A percentile compares a stretch with the other conserved stretches of the same genome.
Conservation (phyloP, 2,113 vertebrate genomes). For the Neodon shergylaensis region DNA sequence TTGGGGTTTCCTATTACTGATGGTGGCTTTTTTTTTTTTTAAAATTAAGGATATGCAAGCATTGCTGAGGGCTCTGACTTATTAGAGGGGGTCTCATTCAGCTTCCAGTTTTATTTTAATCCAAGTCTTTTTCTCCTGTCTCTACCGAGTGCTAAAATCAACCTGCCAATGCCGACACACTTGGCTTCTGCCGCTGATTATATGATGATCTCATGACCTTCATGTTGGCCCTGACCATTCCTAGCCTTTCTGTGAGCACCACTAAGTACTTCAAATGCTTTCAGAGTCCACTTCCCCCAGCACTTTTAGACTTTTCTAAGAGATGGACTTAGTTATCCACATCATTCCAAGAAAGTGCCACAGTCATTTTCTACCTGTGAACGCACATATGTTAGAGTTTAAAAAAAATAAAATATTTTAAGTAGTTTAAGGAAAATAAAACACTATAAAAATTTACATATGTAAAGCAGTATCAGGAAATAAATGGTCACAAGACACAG, state of each 20-base stretch:
- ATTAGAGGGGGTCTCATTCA: not conserved
- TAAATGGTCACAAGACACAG: not conserved
- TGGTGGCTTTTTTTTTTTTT: not conserved
- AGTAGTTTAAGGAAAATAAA: not conserved
- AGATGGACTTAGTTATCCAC: not conserved
- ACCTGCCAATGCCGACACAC: not conserved
- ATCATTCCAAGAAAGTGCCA: not conserved
- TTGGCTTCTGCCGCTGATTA: not conserved
- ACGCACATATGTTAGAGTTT: not conserved
- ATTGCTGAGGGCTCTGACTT: not conserved
- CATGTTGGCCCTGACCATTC: not conserved
- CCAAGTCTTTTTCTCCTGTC: not conserved
- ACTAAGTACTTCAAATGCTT: not conserved
- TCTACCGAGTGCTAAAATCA: not conserved
- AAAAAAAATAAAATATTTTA: constrained; percentile 4
- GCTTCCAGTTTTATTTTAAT: not conserved
- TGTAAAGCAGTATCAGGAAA: not conserved
- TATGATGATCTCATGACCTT: not conserved
- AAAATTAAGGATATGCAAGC: not conserved
- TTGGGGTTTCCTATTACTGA: not conserved
- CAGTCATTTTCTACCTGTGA: not conserved
- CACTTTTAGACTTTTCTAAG: not conserved
- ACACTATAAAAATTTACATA: not conserved
- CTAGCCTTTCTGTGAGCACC: not conserved
- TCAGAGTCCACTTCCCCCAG: not conserved